Evolutionary conservation across 2,888 invertebrate species (phyloP).

Genomic region (Hemistola chrysoprasaria): DNA sequence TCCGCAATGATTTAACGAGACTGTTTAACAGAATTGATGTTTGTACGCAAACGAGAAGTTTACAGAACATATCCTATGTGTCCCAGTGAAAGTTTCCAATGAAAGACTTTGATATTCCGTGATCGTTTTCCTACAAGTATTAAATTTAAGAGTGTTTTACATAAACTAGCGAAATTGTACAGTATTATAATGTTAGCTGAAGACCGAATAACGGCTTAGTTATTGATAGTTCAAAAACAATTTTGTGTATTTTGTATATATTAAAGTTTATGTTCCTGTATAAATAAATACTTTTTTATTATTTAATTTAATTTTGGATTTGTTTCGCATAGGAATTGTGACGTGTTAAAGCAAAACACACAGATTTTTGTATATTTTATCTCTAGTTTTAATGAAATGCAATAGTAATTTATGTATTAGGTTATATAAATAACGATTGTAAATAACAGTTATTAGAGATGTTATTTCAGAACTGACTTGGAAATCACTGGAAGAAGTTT

Average conservation of each 20-base stretch:
- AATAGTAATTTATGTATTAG: constrained; percentile 82
- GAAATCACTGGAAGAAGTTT: constrained; percentile 44
- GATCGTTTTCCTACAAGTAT: constrained; percentile 72
- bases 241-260: constrained; percentile 80
- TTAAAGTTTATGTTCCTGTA: constrained; percentile 72
- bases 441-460: constrained; percentile 66
- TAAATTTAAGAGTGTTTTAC: constrained; percentile 70
- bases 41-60: constrained; percentile 55
- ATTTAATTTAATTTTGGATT: constrained; percentile 46
- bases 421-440: constrained; percentile 60
- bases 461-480: constrained; percentile 41
- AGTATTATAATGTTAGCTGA: constrained; percentile 77
- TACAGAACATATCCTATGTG: constrained; percentile 60
- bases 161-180: constrained; percentile 77
- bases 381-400: constrained; percentile 76
- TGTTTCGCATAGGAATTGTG: constrained; percentile 69
- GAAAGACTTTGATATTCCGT: constrained; percentile 67
- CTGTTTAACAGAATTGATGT: constrained; percentile 78
- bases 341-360: constrained; percentile 67
- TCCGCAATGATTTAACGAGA: constrained; percentile 60
- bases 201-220: constrained; percentile 59
- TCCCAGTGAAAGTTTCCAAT: constrained; percentile 51
- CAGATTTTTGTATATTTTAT: constrained; percentile 68
- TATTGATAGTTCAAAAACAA: constrained; percentile 66
- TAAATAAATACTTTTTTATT: constrained; percentile 57